These are phyloP conservation scores for Euglossa dilemma DNA, from an alignment of 1,140 invertebrate genomes.

Conservation along the genomic window DNA sequence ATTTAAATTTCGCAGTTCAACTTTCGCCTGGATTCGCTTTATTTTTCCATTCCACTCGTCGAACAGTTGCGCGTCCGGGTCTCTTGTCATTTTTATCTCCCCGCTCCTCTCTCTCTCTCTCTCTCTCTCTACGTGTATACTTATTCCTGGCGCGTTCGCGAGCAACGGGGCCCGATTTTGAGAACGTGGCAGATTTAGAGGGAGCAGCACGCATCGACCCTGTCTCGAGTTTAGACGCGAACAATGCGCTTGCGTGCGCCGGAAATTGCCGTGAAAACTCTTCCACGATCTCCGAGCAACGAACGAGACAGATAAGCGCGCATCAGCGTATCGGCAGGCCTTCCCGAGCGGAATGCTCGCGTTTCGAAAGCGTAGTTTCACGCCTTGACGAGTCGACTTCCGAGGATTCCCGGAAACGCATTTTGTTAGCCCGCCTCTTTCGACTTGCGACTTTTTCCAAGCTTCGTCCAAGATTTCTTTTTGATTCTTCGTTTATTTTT, in stretches of 20 bases:
- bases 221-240: background rate
- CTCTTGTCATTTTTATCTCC: background rate
- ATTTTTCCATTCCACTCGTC: background rate
- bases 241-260: background rate
- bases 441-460: background rate
- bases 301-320: slow-evolving; percentile 1
- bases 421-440: background rate
- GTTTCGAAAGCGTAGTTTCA: slow-evolving; percentile 1
- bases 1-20: slow-evolving; percentile 27
- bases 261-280: slow-evolving; percentile 19
- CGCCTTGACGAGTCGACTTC: background rate
- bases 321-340: slow-evolving; percentile 1
- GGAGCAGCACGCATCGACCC: background rate
- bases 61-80: background rate
- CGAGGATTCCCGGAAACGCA: background rate
- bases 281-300: background rate
- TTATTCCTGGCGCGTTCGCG: background rate
- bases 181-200: background rate
- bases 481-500: background rate
- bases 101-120: background rate
- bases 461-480: background rate
- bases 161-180: background rate
- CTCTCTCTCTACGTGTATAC: background rate
- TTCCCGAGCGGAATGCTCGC: background rate
- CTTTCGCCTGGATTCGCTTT: background rate